phyloP scores from a whole-genome alignment of 2,888 invertebrate genomes.

The Pseudococcus jackbeardsleyi region DNA sequence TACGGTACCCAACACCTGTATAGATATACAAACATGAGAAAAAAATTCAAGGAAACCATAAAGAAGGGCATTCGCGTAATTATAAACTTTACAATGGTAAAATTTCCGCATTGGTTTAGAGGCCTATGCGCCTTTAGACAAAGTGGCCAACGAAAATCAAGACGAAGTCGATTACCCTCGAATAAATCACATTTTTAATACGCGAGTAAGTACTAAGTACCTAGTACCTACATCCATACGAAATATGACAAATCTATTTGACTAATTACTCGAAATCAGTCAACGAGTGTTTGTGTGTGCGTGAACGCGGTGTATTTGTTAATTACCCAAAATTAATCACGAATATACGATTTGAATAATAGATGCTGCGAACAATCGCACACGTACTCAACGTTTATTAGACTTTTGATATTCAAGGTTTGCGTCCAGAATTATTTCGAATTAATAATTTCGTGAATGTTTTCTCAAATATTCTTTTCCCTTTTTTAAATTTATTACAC shows the following conservation, averaged over 20 bases:
- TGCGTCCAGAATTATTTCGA: not conserved
- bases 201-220: too few relatives aligned
- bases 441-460: constrained; percentile 28
- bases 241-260: constrained; percentile 39
- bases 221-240: not conserved
- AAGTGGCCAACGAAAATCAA: not conserved
- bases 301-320: not conserved
- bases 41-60: constrained; percentile 34
- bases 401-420: constrained; percentile 45
- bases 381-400: constrained; percentile 11
- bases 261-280: constrained; percentile 47
- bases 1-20: not conserved
- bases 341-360: constrained; percentile 41
- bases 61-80: constrained; percentile 36
- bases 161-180: constrained; percentile 20
- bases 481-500: not conserved
- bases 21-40: not conserved
- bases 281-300: not conserved
- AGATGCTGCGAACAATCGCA: constrained; percentile 23
- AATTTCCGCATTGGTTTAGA: constrained; percentile 5
- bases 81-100: constrained; percentile 12
- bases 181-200: constrained; percentile 27
- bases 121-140: not conserved
- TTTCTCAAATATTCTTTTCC: not conserved
- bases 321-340: constrained; percentile 51